These are phyloP conservation scores for Semnornis frantzii DNA, from an alignment of 2,113 vertebrate species.

Conservation along the genomic window DNA sequence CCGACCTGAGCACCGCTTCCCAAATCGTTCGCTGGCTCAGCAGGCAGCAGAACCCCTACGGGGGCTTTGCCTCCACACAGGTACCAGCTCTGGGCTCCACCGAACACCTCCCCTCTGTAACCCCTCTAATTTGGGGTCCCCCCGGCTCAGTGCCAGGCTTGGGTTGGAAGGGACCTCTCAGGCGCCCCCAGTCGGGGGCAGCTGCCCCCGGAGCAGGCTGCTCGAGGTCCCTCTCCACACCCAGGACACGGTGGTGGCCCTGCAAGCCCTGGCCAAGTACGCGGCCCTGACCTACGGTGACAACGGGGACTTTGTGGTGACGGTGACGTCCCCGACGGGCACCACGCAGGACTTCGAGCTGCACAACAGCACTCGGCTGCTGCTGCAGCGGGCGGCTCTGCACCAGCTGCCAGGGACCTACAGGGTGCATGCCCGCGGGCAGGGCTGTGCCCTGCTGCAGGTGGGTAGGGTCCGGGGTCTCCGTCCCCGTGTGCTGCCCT, in stretches of 20 bases:
- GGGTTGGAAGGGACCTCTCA: too few species aligned
- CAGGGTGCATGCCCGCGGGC: conserved; percentile 10
- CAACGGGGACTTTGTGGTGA: conserved; percentile 28
- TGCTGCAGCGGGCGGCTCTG: conserved; percentile 74
- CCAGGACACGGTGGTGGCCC: conserved; percentile 76
- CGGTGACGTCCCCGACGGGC: neutral
- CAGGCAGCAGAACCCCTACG: conserved; percentile 43
- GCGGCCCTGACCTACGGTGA: neutral
- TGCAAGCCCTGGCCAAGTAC: conserved; percentile 72
- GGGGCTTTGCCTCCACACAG: conserved; percentile 50
- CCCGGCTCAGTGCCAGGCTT: too few species aligned
- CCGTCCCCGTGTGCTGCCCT: fast-evolving
- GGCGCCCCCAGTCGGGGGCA: too few species aligned
- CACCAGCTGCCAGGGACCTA: conserved; percentile 35
- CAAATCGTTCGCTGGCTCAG: conserved; percentile 38
- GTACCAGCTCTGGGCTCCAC: fast-evolving
- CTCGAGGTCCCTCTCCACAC: neutral
- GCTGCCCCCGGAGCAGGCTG: too few species aligned
- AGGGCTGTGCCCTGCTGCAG: conserved; percentile 68
- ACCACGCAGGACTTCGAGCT: conserved; percentile 52
- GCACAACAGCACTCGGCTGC: conserved; percentile 73
- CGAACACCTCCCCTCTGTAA: fast-evolving
- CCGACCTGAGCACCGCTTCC: neutral
- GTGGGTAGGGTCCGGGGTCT: neutral
- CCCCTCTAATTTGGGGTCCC: fast-evolving